Conservation (phyloP, 1,140 invertebrate species). For the Cepaea nemoralis region DNA sequence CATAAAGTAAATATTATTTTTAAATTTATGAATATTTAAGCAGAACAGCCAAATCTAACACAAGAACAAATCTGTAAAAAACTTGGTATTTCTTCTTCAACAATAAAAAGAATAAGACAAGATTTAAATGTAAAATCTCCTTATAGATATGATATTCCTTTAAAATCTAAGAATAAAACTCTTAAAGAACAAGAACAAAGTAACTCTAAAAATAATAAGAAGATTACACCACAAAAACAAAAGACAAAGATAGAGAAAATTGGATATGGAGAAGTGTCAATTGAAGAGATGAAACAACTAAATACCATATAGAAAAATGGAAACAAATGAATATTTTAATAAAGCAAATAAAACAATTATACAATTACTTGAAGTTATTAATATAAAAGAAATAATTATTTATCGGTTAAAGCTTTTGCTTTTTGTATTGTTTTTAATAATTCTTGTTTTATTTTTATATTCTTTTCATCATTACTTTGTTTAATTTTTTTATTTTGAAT, state of each 20-base stretch:
- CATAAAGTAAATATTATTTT: no score
- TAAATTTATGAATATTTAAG: neutral
- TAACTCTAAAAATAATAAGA: neutral
- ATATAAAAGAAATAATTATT: neutral
- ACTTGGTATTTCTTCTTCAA: neutral
- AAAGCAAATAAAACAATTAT: neutral
- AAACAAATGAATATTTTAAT: neutral
- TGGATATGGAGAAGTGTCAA: neutral
- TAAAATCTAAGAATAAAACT: neutral
- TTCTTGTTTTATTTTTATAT: no score
- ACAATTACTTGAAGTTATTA: neutral
- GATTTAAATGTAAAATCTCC: neutral
- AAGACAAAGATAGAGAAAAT: neutral
- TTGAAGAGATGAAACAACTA: neutral
- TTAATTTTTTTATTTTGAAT: no score
- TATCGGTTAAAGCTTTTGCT: no score
- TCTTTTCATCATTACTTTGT: no score
- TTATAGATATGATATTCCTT: neutral
- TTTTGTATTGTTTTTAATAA: no score
- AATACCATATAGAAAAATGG: neutral
- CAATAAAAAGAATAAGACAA: neutral
- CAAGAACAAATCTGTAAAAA: neutral
- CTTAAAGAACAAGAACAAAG: neutral
- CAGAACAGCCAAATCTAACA: neutral
- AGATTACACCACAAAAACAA: neutral